Evolutionary conservation across 2,113 vertebrate species (phyloP).

Genomic region (Sphaerodactylus townsendi): DNA sequence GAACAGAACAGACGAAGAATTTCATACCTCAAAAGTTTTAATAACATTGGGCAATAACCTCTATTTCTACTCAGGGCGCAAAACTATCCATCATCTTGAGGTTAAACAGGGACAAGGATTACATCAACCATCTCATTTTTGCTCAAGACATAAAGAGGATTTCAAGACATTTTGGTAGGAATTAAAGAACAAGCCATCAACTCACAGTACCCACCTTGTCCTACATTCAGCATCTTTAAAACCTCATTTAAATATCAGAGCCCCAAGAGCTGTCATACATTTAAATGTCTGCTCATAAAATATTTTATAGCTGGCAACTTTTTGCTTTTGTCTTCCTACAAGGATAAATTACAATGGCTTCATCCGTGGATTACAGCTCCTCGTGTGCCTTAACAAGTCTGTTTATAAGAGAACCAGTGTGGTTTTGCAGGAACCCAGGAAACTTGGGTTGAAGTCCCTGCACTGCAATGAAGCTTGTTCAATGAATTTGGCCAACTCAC

Average conservation of each 20-base stretch:
- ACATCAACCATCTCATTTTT: background rate
- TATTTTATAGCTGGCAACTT: background rate
- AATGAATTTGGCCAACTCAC: background rate
- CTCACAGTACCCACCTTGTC: background rate
- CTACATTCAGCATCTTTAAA: background rate
- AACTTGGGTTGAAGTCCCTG: too few species aligned
- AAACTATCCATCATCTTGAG: background rate
- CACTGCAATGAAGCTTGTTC: background rate
- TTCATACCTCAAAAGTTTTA: background rate
- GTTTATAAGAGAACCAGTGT: background rate
- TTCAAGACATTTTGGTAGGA: conserved; percentile 5
- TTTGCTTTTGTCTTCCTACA: background rate
- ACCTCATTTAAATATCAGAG: background rate
- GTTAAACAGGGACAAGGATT: background rate
- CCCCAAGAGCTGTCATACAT: background rate
- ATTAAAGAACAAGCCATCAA: conserved; percentile 11
- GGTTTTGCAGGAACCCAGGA: background rate
- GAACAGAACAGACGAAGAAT: background rate
- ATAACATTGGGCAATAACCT: background rate
- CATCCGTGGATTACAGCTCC: background rate
- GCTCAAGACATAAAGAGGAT: conserved; percentile 7
- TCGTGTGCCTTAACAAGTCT: background rate
- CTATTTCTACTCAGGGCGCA: background rate
- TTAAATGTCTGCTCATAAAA: conserved; percentile 8
- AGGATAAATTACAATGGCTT: background rate